These are phyloP conservation scores for Callopanchax toddi DNA, from an alignment of 2,113 vertebrate species.

Conservation along the genomic window DNA sequence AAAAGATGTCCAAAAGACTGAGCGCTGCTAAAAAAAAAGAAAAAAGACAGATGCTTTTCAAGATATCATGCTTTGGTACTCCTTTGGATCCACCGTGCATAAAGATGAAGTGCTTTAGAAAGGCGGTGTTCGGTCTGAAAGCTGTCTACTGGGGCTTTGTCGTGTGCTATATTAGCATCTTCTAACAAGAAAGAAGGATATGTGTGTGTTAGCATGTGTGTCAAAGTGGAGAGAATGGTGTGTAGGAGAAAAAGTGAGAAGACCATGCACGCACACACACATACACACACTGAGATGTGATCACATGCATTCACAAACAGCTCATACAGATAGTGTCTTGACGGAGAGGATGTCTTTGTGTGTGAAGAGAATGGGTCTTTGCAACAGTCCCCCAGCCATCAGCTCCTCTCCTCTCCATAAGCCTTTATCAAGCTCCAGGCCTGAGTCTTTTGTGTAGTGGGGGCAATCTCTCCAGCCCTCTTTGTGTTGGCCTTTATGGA, in stretches of 20 bases:
- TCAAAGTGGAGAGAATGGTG: conserved; percentile 13
- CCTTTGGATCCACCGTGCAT: conserved; percentile 57
- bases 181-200: conserved; percentile 58
- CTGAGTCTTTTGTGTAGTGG: conserved; percentile 63
- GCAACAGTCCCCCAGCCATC: conserved; percentile 56
- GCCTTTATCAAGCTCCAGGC: conserved; percentile 69
- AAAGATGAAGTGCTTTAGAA: conserved; percentile 66
- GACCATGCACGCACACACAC: conserved; percentile 17
- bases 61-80: conserved; percentile 36
- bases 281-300: background rate
- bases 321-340: conserved; percentile 67
- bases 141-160: conserved; percentile 67
- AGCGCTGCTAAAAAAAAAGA: conserved; percentile 14
- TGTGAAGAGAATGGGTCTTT: conserved; percentile 66
- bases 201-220: conserved; percentile 23
- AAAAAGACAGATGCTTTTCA: conserved; percentile 54
- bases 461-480: conserved; percentile 53
- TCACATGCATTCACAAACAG: conserved; percentile 52
- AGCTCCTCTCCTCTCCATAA: conserved; percentile 58
- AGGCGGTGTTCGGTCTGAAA: conserved; percentile 63
- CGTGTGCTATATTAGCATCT: conserved; percentile 70
- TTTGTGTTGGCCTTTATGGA: conserved; percentile 74
- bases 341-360: conserved; percentile 70
- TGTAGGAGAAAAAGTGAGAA: conserved; percentile 34
- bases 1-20: conserved; percentile 54